These are phyloP conservation scores for Haplochromis vanheusdeni DNA, from an alignment of 2,113 vertebrate genomes.

Conservation along the genomic window DNA sequence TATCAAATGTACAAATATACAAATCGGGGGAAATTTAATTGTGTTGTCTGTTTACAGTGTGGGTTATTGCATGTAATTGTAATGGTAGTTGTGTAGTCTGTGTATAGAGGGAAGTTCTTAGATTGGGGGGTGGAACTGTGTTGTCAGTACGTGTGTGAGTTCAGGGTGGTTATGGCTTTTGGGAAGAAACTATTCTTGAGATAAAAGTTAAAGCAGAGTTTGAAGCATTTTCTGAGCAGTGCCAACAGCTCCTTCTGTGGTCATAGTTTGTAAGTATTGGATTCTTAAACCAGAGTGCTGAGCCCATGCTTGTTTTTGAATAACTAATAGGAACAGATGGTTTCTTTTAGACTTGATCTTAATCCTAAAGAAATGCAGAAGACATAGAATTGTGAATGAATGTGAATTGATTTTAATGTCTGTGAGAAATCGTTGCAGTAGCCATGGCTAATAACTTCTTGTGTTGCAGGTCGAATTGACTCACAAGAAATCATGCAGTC, in stretches of 20 bases:
- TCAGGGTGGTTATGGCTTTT: not conserved
- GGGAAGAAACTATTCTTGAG: not conserved
- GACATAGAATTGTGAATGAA: not conserved
- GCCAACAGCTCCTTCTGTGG: not conserved
- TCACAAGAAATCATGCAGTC: conserved; percentile 96
- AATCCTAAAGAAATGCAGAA: not conserved
- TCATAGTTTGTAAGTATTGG: not conserved
- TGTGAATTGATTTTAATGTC: not conserved
- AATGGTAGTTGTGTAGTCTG: not conserved
- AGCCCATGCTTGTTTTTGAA: not conserved
- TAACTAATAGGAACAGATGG: not conserved
- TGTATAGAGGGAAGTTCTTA: not conserved
- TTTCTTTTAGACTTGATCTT: not conserved
- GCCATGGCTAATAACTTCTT: not conserved
- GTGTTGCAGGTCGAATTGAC: conserved; percentile 80
- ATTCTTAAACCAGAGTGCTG: not conserved
- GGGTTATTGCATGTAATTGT: not conserved
- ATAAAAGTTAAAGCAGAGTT: not conserved
- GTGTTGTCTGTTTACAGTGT: not conserved
- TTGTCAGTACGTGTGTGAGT: not conserved
- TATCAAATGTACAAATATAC: not conserved
- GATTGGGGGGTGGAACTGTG: not conserved
- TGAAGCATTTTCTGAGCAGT: not conserved
- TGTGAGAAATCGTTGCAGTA: not conserved
- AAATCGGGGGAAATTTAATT: not conserved